phyloP scores from a whole-genome alignment of 1,140 invertebrate genomes.

The Drosophila pandora region DNA sequence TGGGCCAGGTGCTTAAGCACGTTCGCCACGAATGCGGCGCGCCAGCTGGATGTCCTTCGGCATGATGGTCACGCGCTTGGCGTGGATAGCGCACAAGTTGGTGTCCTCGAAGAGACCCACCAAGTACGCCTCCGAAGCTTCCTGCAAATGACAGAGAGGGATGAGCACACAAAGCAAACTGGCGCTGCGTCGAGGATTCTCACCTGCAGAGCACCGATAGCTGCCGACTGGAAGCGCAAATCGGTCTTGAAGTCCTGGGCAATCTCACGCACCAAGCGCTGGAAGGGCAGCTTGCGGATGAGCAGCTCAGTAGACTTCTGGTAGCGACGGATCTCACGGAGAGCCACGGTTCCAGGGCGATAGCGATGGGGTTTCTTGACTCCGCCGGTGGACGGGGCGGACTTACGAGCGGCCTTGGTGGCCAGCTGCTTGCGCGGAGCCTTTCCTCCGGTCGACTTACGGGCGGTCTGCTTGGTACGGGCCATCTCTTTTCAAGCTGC shows the following conservation, averaged over 20 bases:
- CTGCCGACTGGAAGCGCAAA: slow-evolving; percentile 91
- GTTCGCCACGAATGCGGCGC: slow-evolving; percentile 90
- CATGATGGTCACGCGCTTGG: slow-evolving; percentile 96
- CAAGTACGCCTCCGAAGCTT: slow-evolving; percentile 93
- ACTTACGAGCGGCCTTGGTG: slow-evolving; percentile 92
- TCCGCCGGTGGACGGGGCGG: slow-evolving; percentile 89
- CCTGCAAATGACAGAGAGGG: slow-evolving; percentile 84
- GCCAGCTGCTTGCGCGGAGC: slow-evolving; percentile 94
- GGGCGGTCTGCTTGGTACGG: slow-evolving; percentile 95
- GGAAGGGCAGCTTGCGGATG: slow-evolving; percentile 93
- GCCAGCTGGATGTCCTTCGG: slow-evolving; percentile 95
- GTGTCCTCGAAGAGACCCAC: slow-evolving; percentile 94
- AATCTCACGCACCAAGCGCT: slow-evolving; percentile 93
- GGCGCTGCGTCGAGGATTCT: not conserved
- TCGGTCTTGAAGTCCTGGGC: slow-evolving; percentile 93
- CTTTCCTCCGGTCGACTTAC: slow-evolving; percentile 94
- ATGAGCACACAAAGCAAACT: not conserved
- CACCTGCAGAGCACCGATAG: slow-evolving; percentile 89
- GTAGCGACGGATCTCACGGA: slow-evolving; percentile 94
- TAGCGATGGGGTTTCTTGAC: slow-evolving; percentile 92
- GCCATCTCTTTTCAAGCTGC: slow-evolving; percentile 84
- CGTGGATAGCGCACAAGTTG: slow-evolving; percentile 94
- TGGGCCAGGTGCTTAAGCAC: slow-evolving; percentile 85
- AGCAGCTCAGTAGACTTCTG: slow-evolving; percentile 93
- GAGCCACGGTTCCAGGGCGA: slow-evolving; percentile 93